Percentiles rank a stretch among this genome's conserved stretches.
Conservation (phyloP, 2,113 vertebrate species). For the Paradoxurus hermaphroditus region DNA sequence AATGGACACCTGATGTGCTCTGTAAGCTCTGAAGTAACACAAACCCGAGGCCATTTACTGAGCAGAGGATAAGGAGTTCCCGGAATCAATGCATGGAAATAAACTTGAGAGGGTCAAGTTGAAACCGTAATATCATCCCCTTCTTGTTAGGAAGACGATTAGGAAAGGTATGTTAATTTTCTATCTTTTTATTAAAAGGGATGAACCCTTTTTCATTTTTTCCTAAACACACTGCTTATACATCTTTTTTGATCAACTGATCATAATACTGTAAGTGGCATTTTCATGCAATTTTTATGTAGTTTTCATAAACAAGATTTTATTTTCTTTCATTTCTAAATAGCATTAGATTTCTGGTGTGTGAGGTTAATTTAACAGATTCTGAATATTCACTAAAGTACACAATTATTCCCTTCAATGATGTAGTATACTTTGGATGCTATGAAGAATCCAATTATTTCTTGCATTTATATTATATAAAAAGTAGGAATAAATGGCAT, state of each 20-base stretch:
- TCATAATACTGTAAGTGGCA: neutral
- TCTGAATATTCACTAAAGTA: conserved; percentile 26
- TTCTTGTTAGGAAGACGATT: neutral
- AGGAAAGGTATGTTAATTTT: neutral
- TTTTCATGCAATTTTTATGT: neutral
- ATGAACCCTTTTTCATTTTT: neutral
- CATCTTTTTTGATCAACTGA: conserved; percentile 2
- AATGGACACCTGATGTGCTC: neutral
- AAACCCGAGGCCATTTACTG: conserved; percentile 30
- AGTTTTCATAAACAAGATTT: neutral
- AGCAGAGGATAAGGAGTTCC: conserved; percentile 26
- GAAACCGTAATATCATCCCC: neutral
- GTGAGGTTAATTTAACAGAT: neutral
- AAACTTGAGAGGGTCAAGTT: neutral
- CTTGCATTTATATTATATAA: neutral
- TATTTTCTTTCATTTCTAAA: neutral
- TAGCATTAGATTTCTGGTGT: neutral
- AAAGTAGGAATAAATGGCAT: neutral
- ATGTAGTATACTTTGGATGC: neutral
- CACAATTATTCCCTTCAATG: neutral
- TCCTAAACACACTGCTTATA: neutral
- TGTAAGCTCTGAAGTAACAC: conserved; percentile 31
- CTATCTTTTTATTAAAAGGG: neutral
- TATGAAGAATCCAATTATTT: neutral
- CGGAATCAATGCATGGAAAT: neutral